These are phyloP conservation scores for Andrena chrysosceles DNA, from an alignment of 2,888 invertebrate genomes.

Conservation along the genomic window DNA sequence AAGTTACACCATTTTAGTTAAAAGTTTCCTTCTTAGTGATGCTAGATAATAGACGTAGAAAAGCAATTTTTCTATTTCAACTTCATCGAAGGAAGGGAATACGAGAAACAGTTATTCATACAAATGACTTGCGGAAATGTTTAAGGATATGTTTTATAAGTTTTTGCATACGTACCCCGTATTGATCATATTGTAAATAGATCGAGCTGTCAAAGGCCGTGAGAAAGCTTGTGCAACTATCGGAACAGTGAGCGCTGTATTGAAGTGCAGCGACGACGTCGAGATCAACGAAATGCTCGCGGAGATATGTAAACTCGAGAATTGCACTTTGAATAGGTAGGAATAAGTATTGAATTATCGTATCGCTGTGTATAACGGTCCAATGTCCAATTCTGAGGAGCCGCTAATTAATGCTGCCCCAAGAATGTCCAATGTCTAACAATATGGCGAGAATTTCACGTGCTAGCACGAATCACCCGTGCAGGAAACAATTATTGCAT, in stretches of 20 bases:
- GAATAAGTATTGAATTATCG: background rate
- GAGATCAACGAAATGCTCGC: background rate
- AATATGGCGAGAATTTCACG: conserved; percentile 34
- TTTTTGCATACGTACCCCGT: conserved; percentile 60
- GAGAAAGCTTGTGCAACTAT: background rate
- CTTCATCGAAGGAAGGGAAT: no score
- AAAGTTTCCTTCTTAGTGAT: no score
- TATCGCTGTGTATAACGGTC: background rate
- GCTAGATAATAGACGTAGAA: no score
- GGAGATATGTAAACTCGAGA: background rate
- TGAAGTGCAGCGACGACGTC: background rate
- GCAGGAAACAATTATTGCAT: background rate
- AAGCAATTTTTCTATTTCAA: no score
- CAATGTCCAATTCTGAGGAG: conserved; percentile 18
- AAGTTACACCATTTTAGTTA: no score
- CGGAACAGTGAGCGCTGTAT: background rate
- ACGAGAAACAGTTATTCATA: no score
- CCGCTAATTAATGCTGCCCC: background rate
- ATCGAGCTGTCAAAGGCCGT: conserved; percentile 9
- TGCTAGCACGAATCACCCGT: background rate
- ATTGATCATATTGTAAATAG: conserved; percentile 60
- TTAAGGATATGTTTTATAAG: background rate
- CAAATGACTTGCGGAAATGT: no score
- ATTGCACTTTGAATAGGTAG: background rate
- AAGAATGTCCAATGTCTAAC: background rate